These are phyloP conservation scores for Plagodis dolabraria DNA, from an alignment of 2,888 invertebrate genomes.

Conservation along the genomic window DNA sequence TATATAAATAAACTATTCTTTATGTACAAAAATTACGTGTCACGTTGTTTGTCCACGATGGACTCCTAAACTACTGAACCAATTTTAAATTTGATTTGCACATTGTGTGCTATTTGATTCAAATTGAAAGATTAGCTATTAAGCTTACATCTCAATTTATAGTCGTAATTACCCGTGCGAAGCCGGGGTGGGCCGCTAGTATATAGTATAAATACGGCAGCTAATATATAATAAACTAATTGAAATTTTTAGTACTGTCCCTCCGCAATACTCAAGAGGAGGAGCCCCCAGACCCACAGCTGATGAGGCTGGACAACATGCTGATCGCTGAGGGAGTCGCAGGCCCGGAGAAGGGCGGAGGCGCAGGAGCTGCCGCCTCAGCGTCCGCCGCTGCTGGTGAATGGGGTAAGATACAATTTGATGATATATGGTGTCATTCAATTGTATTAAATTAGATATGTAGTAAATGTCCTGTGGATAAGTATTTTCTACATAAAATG, in stretches of 20 bases:
- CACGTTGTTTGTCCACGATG: no score
- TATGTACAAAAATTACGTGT: no score
- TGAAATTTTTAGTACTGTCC: constrained; percentile 89
- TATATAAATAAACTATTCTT: no score
- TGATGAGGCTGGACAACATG: constrained; percentile 99
- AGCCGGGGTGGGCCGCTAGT: no score
- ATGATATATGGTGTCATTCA: constrained; percentile 13
- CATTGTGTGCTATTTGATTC: no score
- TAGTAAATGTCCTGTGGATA: background rate
- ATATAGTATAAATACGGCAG: no score
- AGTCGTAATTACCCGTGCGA: no score
- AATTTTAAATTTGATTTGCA: no score
- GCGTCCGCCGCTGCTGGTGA: constrained; percentile 94
- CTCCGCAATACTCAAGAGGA: constrained; percentile 98
- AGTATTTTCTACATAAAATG: constrained; percentile 4
- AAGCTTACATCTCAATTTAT: no score
- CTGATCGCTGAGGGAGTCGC: constrained; percentile 99
- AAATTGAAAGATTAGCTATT: no score
- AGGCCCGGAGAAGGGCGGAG: constrained; percentile 96
- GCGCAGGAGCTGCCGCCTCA: constrained; percentile 94
- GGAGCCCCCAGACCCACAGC: constrained; percentile 98
- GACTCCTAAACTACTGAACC: no score
- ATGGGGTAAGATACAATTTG: constrained; percentile 66
- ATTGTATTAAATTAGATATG: constrained; percentile 3
- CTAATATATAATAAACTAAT: no score